Base-by-base conservation (phyloP, 2,113 vertebrate species). In the Myrmecophaga tridactyla region DNA sequence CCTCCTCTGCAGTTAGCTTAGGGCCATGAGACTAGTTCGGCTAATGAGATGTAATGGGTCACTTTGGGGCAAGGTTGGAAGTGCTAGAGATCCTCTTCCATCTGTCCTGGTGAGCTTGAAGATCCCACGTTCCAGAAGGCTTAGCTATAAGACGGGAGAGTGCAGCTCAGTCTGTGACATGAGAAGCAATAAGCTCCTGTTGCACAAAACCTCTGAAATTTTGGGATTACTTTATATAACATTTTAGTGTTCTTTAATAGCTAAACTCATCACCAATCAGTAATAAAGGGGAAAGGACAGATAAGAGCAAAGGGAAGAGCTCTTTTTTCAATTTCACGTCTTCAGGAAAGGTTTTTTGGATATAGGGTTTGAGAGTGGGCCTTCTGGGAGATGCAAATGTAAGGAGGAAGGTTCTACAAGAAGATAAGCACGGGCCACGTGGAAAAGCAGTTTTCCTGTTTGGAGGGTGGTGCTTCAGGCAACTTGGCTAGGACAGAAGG, bases 331-430 rank as follows among this genome's bases (percentile, higher is more conserved):
- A 81, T n/a, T 48, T 43, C 3, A 34, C 39, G 81, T 34, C 51
- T 69, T 78, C 17, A 56, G 86, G 56, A 76, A 88, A 65, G 56
- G 14, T 36, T 63, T 83, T 89, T 62, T 60, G 63, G 41, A 78
- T 34, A 46, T 0, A 7, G 48, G 10, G 13, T 73, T 80, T 67
- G 72, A 46, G 69, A 65, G 2, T 60, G 29, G 46, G 87, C 8
- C 58, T 56, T 48, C 6, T 58, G 27, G 41, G 20, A 31, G 18
- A 20, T 2, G 25, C 13, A 3, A 1, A 9, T 1, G 2, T 4
- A 8, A 80, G 58, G 81, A 46, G 75, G 4, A 81, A 6, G 27
- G 8, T 25, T n/a, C 27, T 3, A 4, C 2, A 27, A 11, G 76
- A 46, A 80, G 81, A 62, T 17, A 10, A 43, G 29, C 1, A 3